Percentiles rank a stretch among this genome's conserved stretches.
Conservation (phyloP, 2,113 vertebrate genomes). For the Synchiropus splendidus region DNA sequence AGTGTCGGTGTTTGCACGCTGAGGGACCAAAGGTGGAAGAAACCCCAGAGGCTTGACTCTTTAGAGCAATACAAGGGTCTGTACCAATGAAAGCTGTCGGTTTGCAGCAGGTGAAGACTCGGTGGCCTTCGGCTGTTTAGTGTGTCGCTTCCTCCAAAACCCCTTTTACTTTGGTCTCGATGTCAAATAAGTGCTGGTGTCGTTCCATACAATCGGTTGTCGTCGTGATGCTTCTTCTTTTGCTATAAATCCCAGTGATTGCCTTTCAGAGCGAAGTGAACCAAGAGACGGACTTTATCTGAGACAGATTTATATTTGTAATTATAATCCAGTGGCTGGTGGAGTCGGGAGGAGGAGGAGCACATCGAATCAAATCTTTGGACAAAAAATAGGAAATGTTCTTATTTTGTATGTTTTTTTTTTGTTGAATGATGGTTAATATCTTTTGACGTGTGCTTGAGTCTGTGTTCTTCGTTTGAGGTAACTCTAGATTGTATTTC, state of each 20-base stretch:
- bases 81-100: conserved; percentile 23
- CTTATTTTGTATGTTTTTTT: conserved; percentile 29
- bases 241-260: conserved; percentile 29
- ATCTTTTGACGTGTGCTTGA: conserved; percentile 51
- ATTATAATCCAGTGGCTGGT: conserved; percentile 25
- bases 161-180: conserved; percentile 4
- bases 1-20: too few relatives aligned
- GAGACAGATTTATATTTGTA: conserved; percentile 11
- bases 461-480: conserved; percentile 56
- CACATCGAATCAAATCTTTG: conserved; percentile 38
- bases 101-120: conserved; percentile 14
- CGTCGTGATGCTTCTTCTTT: conserved; percentile 23
- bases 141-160: conserved; percentile 16
- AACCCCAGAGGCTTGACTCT: too few relatives aligned
- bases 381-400: conserved; percentile 44
- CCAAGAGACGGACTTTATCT: conserved; percentile 11
- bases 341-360: conserved; percentile 27
- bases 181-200: too few relatives aligned
- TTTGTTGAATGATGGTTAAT: conserved; percentile 27
- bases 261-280: conserved; percentile 26
- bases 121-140: conserved; percentile 36
- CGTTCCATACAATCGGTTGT: conserved; percentile 17
- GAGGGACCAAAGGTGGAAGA: too few relatives aligned
- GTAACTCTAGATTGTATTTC: conserved; percentile 63
- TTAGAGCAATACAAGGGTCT: conserved; percentile 50